Conservation (phyloP, 2,888 invertebrate genomes). For the Apoderus coryli region DNA sequence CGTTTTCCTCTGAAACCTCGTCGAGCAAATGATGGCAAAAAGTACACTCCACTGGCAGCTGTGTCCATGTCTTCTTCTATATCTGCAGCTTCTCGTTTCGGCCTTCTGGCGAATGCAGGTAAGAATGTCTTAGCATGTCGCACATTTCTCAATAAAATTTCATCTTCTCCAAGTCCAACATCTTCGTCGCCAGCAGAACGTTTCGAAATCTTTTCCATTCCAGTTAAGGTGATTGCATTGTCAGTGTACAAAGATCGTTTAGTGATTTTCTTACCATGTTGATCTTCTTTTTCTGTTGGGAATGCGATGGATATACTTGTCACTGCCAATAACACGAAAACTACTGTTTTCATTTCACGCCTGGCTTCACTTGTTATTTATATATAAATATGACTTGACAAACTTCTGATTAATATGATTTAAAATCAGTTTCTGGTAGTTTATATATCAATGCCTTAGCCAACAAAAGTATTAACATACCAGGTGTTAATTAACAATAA, state of each 20-base stretch:
- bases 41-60: conserved; percentile 6
- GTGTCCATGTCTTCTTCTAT: conserved; percentile 9
- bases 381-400: too few relatives aligned
- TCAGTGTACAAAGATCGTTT: conserved; percentile 1
- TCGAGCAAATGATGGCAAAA: conserved; percentile 6
- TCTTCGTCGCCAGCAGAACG: not conserved
- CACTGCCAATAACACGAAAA: too few relatives aligned
- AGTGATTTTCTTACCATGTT: too few relatives aligned
- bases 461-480: too few relatives aligned
- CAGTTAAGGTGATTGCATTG: not conserved
- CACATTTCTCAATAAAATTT: conserved; percentile 11
- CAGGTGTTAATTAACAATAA: too few relatives aligned
- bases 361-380: too few relatives aligned
- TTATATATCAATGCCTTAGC: too few relatives aligned
- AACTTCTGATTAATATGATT: too few relatives aligned
- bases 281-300: too few relatives aligned
- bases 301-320: too few relatives aligned
- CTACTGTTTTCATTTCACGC: too few relatives aligned
- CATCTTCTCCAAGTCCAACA: conserved; percentile 7
- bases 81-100: conserved; percentile 5
- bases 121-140: conserved; percentile 13
- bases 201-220: conserved; percentile 1
- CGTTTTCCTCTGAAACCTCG: conserved; percentile 5
- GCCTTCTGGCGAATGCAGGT: conserved; percentile 13
- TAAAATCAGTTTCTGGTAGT: too few relatives aligned